Percentiles rank a stretch among this genome's conserved stretches.
phyloP scores from a whole-genome alignment of 2,113 vertebrate genomes.

The Colistium nudipinnis region DNA sequence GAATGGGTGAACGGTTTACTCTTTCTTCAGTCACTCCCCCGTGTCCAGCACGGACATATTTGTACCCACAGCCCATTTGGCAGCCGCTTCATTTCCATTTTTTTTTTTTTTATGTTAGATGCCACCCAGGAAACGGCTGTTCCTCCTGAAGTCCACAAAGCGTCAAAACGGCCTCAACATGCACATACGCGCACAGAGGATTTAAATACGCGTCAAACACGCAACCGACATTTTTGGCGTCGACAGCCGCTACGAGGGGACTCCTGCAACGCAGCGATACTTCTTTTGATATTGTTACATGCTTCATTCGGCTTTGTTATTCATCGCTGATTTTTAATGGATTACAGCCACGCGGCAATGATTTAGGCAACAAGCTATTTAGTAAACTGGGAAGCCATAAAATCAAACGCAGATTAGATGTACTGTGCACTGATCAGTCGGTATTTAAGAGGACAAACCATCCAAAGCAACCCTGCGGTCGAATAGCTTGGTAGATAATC shows the following conservation, averaged over 20 bases:
- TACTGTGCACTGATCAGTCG: not conserved
- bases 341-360: no score
- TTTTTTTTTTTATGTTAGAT: slow-evolving; percentile 40
- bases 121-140: slow-evolving; percentile 47
- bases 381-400: not conserved
- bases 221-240: not conserved
- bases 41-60: not conserved
- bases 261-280: no score
- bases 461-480: not conserved
- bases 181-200: slow-evolving; percentile 1
- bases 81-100: slow-evolving; percentile 41
- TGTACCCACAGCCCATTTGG: slow-evolving; percentile 26
- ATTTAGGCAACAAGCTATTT: not conserved
- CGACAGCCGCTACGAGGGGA: not conserved
- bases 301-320: no score
- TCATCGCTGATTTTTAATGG: no score
- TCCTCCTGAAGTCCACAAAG: slow-evolving; percentile 27
- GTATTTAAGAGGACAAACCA: not conserved
- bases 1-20: slow-evolving; percentile 2
- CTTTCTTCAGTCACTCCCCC: not conserved
- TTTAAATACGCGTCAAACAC: slow-evolving; percentile 4
- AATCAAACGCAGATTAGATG: not conserved
- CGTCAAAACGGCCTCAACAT: slow-evolving; percentile 14
- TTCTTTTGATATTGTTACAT: no score
- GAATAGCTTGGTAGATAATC: slow-evolving; percentile 23